A percentile compares a stretch with the other conserved stretches of the same genome.
Conservation (phyloP, 2,888 invertebrate genomes). For the Nemotelus nigrinus region DNA sequence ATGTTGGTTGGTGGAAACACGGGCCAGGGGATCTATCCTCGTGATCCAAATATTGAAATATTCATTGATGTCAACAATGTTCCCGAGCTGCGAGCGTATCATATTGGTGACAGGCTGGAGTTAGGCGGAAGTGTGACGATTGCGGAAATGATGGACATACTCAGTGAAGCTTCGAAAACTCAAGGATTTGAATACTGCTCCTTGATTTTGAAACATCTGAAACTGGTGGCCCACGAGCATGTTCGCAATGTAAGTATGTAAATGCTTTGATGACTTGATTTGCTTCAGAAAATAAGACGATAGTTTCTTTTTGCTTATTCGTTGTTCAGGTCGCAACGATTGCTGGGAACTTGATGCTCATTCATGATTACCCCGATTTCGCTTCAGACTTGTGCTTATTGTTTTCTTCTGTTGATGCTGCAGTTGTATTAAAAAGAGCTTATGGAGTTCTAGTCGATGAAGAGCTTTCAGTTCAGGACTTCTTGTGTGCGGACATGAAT, state of each 20-base stretch:
- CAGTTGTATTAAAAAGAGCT: constrained; percentile 64
- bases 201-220: constrained; percentile 67
- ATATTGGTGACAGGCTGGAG: constrained; percentile 53
- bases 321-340: constrained; percentile 69
- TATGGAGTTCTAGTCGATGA: constrained; percentile 49
- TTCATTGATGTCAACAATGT: constrained; percentile 73
- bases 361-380: constrained; percentile 73
- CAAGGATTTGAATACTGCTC: constrained; percentile 68
- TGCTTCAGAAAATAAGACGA: constrained; percentile 58
- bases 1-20: constrained; percentile 77
- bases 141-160: constrained; percentile 67
- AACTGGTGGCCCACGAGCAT: constrained; percentile 72
- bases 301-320: constrained; percentile 70
- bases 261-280: constrained; percentile 44
- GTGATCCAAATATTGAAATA: constrained; percentile 57
- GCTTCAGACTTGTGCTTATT: constrained; percentile 75
- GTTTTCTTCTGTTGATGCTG: constrained; percentile 60
- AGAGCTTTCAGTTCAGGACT: constrained; percentile 65
- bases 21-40: constrained; percentile 69
- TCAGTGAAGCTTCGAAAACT: constrained; percentile 62
- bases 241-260: constrained; percentile 69
- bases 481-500: constrained; percentile 71
- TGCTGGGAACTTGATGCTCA: constrained; percentile 77
- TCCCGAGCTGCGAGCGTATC: constrained; percentile 65
- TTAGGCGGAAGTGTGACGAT: constrained; percentile 68